Evolutionary conservation across 1,140 invertebrate species (phyloP).

Genomic region (Leptinotarsa texana): DNA sequence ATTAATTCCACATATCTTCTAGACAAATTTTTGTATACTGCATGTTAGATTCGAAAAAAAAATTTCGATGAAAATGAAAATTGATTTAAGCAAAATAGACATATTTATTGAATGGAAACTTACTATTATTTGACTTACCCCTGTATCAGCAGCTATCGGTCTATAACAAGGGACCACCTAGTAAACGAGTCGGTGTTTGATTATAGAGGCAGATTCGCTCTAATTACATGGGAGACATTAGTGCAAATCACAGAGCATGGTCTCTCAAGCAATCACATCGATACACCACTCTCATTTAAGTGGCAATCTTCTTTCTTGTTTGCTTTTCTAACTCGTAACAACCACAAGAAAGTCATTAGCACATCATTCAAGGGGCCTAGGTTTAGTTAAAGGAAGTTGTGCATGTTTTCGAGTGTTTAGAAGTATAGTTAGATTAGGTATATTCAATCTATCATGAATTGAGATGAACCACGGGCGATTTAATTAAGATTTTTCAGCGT

Average conservation of each 20-base stretch:
- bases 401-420: too few species aligned
- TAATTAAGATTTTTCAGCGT: too few species aligned
- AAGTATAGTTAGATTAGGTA: too few species aligned
- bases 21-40: too few species aligned
- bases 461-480: too few species aligned
- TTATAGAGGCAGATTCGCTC: constrained; percentile 33
- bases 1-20: too few species aligned
- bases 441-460: too few species aligned
- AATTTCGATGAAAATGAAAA: too few species aligned
- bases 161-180: constrained; percentile 35
- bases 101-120: too few species aligned
- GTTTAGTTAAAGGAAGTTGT: too few species aligned
- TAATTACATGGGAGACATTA: constrained; percentile 31
- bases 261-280: constrained; percentile 9
- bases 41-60: too few species aligned
- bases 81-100: too few species aligned
- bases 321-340: constrained; percentile 12
- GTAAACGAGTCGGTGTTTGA: constrained; percentile 28
- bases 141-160: constrained; percentile 5
- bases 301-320: constrained; percentile 20
- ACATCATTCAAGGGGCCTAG: background rate
- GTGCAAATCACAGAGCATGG: constrained; percentile 31
- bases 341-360: constrained; percentile 17
- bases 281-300: constrained; percentile 20
- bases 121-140: background rate